Evolutionary conservation across 2,888 invertebrate genomes (phyloP), one percentile per base, ranked within the genome.

Genomic region (Drosophila sordidula): DNA sequence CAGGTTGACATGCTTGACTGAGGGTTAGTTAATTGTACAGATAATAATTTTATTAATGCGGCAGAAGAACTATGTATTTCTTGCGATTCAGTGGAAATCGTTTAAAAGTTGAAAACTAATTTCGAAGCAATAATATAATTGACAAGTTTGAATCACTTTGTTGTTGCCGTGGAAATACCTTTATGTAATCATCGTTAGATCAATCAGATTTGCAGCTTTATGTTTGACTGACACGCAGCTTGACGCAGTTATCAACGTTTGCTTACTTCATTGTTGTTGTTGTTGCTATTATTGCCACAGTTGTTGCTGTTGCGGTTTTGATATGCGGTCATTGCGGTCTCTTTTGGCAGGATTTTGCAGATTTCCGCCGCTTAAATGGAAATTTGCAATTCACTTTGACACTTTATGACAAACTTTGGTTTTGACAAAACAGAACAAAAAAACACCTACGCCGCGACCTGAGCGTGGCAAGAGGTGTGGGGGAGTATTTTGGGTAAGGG

Each of bases 391-490:
- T 87, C 89, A 66, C 80, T 89, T 87, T 85, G 86, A 85, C 79
- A 85, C 80, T 89, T 85, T 85, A 75, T 85, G 89, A 70, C 87
- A 89, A 89, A 87, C 69, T 85, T 85, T 87, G 83, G 89, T 79
- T 89, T 80, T 42, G 42, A 51, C 39, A 55, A 34, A 44, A 55
- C n/a, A 34, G 25, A 58, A 46, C 34, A 26, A 38, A 51, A 45
- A 22, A 18, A 18, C 3, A 56, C 6, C 16, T 32, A 39, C 14
- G 6, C 26, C 32, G 49, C 25, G 32, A 6, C 6, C 29, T 25
- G 4, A 16, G 36, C 16, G 32, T 12, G 34, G 9, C n/a, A 36
- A 26, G 4, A 9, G 3, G 57, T 11, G 52, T 32, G 18, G 52
- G 38, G 18, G 34, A 12, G 26, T 26, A 1, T 29, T 6, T 16